phyloP scores from a whole-genome alignment of 2,797 vertebrate species.

The Sylvia borin region DNA sequence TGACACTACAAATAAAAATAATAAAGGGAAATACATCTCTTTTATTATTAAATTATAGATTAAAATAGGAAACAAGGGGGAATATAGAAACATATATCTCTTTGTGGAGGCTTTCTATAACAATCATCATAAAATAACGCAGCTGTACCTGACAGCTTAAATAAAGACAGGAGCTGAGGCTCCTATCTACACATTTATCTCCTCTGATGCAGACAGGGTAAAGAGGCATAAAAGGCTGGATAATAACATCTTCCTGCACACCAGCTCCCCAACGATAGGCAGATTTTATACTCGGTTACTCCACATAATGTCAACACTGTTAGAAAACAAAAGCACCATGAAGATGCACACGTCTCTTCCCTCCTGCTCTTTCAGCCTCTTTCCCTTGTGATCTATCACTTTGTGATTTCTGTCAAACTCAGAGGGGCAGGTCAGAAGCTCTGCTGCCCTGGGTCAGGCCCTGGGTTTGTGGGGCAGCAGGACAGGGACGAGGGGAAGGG shows the following conservation, averaged over 20 bases:
- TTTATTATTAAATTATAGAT: slow-evolving; percentile 71
- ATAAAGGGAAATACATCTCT: slow-evolving; percentile 59
- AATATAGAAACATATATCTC: slow-evolving; percentile 48
- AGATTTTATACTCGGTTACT: slow-evolving; percentile 67
- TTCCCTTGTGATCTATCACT: neutral
- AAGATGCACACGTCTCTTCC: neutral
- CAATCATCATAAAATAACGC: slow-evolving; percentile 64
- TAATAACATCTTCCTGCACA: slow-evolving; percentile 60
- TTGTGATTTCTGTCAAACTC: neutral
- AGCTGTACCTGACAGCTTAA: slow-evolving; percentile 58
- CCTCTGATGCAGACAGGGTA: slow-evolving; percentile 57
- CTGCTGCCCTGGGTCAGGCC: neutral
- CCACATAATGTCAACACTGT: slow-evolving; percentile 66
- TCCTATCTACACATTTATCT: slow-evolving; percentile 67
- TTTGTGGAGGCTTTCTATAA: slow-evolving; percentile 48
- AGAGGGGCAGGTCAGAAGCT: fast-evolving
- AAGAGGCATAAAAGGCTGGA: slow-evolving; percentile 60
- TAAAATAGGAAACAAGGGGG: slow-evolving; percentile 45
- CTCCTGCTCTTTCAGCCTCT: neutral
- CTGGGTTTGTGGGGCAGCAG: neutral
- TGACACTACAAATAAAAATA: slow-evolving; percentile 54
- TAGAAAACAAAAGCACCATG: slow-evolving; percentile 61
- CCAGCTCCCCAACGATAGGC: slow-evolving; percentile 49
- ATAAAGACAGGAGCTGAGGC: slow-evolving; percentile 58
- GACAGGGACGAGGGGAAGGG: fast-evolving